Evolutionary conservation across 2,797 vertebrate genomes (phyloP).

Genomic region (Pitangus sulphuratus): DNA sequence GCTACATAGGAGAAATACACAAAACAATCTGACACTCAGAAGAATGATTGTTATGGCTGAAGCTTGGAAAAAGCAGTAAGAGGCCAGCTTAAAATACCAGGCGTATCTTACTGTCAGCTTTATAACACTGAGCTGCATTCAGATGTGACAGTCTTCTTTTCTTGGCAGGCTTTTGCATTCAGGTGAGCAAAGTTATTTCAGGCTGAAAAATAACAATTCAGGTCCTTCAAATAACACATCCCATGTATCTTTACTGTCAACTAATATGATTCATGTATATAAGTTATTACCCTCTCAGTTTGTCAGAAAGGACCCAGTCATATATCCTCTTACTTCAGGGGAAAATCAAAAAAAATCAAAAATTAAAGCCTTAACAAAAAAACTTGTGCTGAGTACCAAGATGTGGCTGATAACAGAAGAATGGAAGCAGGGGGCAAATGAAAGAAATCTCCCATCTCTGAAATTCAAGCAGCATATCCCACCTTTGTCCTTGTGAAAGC

Average conservation of each 20-base stretch:
- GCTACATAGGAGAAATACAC: not conserved
- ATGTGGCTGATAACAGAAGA: not conserved
- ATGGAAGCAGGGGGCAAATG: not conserved
- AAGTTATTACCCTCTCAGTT: constrained; percentile 38
- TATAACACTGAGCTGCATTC: not conserved
- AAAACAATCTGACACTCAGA: constrained; percentile 9
- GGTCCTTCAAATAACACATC: constrained; percentile 43
- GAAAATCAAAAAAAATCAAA: not conserved
- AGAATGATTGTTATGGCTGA: not conserved
- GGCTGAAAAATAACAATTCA: constrained; percentile 46
- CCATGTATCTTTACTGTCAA: constrained; percentile 47
- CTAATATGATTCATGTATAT: not conserved
- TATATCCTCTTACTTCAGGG: not conserved
- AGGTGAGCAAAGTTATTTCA: constrained; percentile 56
- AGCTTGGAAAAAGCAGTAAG: not conserved
- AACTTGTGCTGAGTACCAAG: not conserved
- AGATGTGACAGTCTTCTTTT: constrained; percentile 33
- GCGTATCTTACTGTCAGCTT: not conserved
- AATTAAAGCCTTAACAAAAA: not conserved
- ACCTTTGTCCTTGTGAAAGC: not conserved
- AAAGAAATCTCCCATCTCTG: not conserved
- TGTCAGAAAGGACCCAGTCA: not conserved
- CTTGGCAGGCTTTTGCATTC: constrained; percentile 45
- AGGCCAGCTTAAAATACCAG: not conserved
- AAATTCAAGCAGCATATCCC: not conserved